Conservation (phyloP, 2,888 invertebrate species). For the Aphidoletes aphidimyza region DNA sequence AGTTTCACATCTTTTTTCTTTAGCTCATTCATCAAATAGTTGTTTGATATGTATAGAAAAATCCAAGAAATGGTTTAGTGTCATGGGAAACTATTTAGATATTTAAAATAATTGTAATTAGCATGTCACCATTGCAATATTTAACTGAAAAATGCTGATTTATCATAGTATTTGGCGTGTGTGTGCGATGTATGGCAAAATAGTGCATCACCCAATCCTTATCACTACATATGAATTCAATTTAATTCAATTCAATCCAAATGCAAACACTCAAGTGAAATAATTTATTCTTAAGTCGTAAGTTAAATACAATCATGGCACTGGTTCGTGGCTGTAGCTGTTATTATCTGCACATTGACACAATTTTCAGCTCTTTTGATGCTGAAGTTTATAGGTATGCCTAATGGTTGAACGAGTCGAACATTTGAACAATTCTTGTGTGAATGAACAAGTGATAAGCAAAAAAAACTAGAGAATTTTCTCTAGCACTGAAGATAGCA, state of each 20-base stretch:
- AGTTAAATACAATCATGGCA: not conserved
- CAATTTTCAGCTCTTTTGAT: not conserved
- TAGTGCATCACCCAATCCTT: too few relatives aligned
- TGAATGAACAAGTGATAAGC: slow-evolving; percentile 32
- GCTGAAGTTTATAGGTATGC: not conserved
- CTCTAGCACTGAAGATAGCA: not conserved
- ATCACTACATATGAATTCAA: not conserved
- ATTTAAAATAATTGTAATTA: not conserved
- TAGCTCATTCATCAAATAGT: not conserved
- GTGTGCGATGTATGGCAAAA: not conserved
- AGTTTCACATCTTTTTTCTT: not conserved
- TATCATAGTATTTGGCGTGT: not conserved
- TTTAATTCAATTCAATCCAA: not conserved
- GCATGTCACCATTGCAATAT: not conserved
- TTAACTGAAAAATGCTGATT: not conserved
- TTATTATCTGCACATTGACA: slow-evolving; percentile 21
- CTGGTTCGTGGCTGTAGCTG: not conserved
- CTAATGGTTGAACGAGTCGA: not conserved
- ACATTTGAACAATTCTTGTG: not conserved
- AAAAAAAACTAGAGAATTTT: not conserved
- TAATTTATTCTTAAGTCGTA: not conserved
- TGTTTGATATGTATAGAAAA: too few relatives aligned
- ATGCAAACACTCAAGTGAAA: not conserved
- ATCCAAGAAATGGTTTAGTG: not conserved
- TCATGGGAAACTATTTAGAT: not conserved